Conservation (phyloP, 2,888 invertebrate genomes). For the Ryuthela nishihirai region DNA sequence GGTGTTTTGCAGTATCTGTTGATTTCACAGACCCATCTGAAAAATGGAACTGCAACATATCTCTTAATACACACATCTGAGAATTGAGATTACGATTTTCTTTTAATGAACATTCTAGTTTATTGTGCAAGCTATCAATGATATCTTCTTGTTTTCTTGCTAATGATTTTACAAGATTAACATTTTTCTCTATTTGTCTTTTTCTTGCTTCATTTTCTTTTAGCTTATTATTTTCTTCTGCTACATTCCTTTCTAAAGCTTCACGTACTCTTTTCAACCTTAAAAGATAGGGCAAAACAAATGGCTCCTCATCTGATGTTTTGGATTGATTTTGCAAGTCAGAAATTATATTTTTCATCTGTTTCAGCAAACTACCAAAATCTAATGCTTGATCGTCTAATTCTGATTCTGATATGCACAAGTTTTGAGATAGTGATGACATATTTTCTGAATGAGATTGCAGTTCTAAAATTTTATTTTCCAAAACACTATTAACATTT, state of each 20-base stretch:
- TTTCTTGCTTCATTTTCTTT: not conserved
- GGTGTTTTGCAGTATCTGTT: not conserved
- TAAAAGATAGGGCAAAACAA: not conserved
- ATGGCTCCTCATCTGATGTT: not conserved
- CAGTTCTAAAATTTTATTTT: too few species aligned
- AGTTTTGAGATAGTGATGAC: too few species aligned
- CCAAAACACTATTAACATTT: too few species aligned
- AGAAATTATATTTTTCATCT: slow-evolving; percentile 7
- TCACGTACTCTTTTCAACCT: slow-evolving; percentile 4
- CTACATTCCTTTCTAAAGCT: slow-evolving; percentile 6
- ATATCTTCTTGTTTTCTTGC: slow-evolving; percentile 9
- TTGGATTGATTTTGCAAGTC: not conserved
- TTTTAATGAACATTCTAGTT: slow-evolving; percentile 12
- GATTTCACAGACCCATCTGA: not conserved
- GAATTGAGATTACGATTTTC: slow-evolving; percentile 10
- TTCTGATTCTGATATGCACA: too few species aligned
- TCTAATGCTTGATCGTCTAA: too few species aligned
- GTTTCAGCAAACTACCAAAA: slow-evolving; percentile 2
- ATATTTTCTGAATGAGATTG: too few species aligned
- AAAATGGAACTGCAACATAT: slow-evolving; percentile 18
- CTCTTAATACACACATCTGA: slow-evolving; percentile 8
- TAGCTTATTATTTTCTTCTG: slow-evolving; percentile 4
- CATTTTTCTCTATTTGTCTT: slow-evolving; percentile 3
- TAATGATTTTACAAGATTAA: slow-evolving; percentile 5
- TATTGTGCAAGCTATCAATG: slow-evolving; percentile 12